phyloP scores from a whole-genome alignment of 1,140 invertebrate species.

The Ridgeia piscesae region DNA sequence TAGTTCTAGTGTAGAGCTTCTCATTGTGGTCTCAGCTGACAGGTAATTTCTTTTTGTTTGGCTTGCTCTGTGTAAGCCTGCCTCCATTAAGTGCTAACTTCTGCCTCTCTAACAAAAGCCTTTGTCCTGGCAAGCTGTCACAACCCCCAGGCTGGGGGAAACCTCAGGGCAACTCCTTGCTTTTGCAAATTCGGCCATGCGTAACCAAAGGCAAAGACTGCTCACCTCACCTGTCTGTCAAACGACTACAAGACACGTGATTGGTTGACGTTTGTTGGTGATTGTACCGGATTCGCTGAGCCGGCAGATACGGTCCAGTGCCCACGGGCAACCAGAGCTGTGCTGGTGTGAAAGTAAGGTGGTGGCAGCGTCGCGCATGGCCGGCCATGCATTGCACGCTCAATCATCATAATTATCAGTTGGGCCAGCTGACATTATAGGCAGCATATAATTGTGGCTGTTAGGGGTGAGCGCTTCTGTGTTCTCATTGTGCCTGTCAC shows the following conservation, averaged over 20 bases:
- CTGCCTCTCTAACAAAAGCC: constrained; percentile 3
- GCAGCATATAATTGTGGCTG: constrained; percentile 4
- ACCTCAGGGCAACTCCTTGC: background rate
- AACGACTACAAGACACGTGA: background rate
- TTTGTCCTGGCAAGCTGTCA: background rate
- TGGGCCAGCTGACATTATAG: constrained; percentile 3
- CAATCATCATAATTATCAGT: constrained; percentile 6
- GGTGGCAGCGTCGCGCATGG: background rate
- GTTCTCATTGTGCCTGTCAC: background rate
- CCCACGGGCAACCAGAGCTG: background rate
- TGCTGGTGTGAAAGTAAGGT: background rate
- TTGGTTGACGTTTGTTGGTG: background rate
- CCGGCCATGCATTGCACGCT: background rate
- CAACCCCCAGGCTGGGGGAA: background rate
- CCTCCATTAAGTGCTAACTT: constrained; percentile 5
- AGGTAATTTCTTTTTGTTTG: constrained; percentile 1
- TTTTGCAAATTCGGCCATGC: background rate
- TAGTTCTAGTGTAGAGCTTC: background rate
- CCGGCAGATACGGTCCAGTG: background rate
- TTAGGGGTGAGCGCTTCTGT: background rate
- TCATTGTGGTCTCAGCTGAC: background rate
- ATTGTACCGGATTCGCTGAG: background rate
- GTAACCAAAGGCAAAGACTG: background rate
- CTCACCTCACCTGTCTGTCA: background rate
- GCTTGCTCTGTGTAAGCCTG: background rate